phyloP scores from a whole-genome alignment of 1,140 invertebrate genomes.

The Leptestheria dahalacensis region DNA sequence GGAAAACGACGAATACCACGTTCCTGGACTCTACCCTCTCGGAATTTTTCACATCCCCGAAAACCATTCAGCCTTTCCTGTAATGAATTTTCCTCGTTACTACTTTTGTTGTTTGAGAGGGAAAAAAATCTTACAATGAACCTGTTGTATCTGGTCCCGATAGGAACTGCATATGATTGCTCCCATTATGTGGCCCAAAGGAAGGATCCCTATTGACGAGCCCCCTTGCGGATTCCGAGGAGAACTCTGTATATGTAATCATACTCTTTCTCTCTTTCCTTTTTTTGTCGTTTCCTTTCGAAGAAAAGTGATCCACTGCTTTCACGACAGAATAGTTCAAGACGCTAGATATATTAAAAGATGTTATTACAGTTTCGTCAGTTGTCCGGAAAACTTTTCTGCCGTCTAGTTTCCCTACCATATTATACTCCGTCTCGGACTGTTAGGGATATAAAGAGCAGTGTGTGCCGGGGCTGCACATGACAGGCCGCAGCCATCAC shows the following conservation, averaged over 20 bases:
- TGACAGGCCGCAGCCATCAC: too few relatives aligned
- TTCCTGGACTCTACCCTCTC: conserved; percentile 59
- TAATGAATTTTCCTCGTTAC: conserved; percentile 19
- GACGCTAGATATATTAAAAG: too few relatives aligned
- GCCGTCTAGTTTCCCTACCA: too few relatives aligned
- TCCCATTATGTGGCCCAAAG: conserved; percentile 59
- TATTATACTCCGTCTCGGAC: too few relatives aligned
- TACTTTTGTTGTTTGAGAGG: background rate
- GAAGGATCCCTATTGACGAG: conserved; percentile 71
- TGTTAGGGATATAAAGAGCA: too few relatives aligned
- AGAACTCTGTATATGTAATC: conserved; percentile 78
- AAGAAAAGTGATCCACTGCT: too few relatives aligned
- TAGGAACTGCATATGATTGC: conserved; percentile 51
- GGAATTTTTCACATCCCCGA: conserved; percentile 41
- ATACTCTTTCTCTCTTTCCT: conserved; percentile 7
- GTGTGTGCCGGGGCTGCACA: too few relatives aligned
- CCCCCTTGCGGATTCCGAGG: conserved; percentile 80
- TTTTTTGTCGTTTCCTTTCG: background rate
- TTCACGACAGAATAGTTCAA: too few relatives aligned
- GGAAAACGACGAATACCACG: conserved; percentile 19
- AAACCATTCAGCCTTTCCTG: conserved; percentile 26
- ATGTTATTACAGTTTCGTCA: too few relatives aligned
- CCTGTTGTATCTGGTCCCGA: conserved; percentile 6
- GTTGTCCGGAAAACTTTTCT: too few relatives aligned
- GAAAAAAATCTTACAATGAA: background rate